These are phyloP conservation scores for Ormyrus pomaceus DNA, from an alignment of 2,888 invertebrate genomes.

Conservation along the genomic window DNA sequence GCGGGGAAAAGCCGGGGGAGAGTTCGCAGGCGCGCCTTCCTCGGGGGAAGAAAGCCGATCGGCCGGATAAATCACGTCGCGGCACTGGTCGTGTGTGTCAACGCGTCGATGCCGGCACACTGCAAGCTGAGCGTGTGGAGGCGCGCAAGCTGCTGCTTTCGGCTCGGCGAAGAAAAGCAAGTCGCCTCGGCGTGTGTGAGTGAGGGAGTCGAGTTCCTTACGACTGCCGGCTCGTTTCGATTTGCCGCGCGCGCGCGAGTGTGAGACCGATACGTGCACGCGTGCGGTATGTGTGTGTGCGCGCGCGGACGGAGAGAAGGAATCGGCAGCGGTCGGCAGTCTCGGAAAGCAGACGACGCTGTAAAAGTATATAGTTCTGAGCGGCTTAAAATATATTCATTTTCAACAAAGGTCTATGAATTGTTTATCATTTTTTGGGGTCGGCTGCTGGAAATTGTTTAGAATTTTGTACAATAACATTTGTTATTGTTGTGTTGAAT, in stretches of 20 bases:
- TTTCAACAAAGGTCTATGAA: too few relatives aligned
- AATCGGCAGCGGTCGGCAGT: conserved; percentile 30
- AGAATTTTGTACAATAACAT: too few relatives aligned
- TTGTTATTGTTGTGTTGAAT: too few relatives aligned
- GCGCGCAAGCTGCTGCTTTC: conserved; percentile 21
- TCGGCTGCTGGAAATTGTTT: too few relatives aligned
- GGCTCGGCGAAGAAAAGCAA: conserved; percentile 32
- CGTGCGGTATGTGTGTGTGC: neutral
- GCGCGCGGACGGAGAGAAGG: conserved; percentile 3
- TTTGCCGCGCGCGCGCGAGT: conserved; percentile 11
- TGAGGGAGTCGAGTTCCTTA: neutral
- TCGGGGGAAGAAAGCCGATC: neutral
- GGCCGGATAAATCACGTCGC: conserved; percentile 37
- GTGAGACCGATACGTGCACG: neutral
- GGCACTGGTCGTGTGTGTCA: conserved; percentile 21
- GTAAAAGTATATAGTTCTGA: neutral
- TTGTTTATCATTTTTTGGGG: too few relatives aligned
- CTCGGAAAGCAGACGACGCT: neutral
- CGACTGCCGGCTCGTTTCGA: neutral
- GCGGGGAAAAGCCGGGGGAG: too few relatives aligned
- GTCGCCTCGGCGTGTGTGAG: neutral
- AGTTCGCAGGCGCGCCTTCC: too few relatives aligned
- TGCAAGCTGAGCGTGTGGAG: conserved; percentile 4
- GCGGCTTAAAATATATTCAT: too few relatives aligned
- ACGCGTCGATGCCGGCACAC: conserved; percentile 40